Percentiles rank a stretch among this genome's conserved stretches.
Evolutionary conservation across 2,797 vertebrate genomes (phyloP).

Genomic region (Parotocinclus haroldoi): DNA sequence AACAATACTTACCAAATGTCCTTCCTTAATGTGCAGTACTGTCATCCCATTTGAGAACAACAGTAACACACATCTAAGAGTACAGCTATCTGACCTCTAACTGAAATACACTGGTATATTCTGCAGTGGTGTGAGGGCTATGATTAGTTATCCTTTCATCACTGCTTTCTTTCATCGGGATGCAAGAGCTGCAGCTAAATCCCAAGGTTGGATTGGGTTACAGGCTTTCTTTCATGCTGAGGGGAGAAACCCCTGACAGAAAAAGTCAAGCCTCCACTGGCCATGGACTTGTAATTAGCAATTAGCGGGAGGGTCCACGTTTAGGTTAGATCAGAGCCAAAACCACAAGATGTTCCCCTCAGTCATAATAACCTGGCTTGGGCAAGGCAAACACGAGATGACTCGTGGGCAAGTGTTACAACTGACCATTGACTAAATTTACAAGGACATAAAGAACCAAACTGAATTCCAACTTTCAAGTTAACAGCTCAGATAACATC

Average conservation of each 20-base stretch:
- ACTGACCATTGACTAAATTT: slow-evolving; percentile 61
- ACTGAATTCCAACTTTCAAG: slow-evolving; percentile 51
- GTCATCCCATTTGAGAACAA: slow-evolving; percentile 1
- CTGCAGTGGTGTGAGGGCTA: slow-evolving; percentile 53
- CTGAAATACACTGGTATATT: slow-evolving; percentile 10
- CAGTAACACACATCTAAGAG: slow-evolving; percentile 8
- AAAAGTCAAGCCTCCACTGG: slow-evolving; percentile 72
- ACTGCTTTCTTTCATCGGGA: slow-evolving; percentile 62
- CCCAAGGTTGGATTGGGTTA: slow-evolving; percentile 63
- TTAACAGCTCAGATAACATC: slow-evolving; percentile 31
- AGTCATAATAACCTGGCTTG: slow-evolving; percentile 70
- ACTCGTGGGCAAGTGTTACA: slow-evolving; percentile 55
- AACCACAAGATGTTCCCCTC: slow-evolving; percentile 79
- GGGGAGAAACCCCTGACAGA: slow-evolving; percentile 73
- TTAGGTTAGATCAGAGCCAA: slow-evolving; percentile 72
- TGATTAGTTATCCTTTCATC: slow-evolving; percentile 68
- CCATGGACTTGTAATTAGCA: slow-evolving; percentile 81
- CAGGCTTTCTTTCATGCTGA: slow-evolving; percentile 63
- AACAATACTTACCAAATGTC: background rate
- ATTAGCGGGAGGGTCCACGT: slow-evolving; percentile 78
- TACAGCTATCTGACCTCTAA: slow-evolving; percentile 5
- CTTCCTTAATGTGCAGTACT: background rate
- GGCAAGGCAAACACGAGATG: slow-evolving; percentile 57
- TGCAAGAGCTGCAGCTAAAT: slow-evolving; percentile 61
- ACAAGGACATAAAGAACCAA: slow-evolving; percentile 65